Conservation (phyloP, 2,888 invertebrate species). For the Schizaphis graminum region DNA sequence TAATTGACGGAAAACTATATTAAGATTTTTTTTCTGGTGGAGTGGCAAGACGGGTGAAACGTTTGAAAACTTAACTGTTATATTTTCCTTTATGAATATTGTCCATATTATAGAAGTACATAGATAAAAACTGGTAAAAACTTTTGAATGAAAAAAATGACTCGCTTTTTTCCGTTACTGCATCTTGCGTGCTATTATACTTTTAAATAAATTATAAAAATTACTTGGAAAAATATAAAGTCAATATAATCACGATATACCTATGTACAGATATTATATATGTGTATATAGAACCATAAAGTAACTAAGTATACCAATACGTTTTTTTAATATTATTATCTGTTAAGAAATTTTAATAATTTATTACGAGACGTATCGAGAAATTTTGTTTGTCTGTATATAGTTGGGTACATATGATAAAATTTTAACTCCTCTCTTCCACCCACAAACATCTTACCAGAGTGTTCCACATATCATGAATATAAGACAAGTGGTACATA, state of each 20-base stretch:
- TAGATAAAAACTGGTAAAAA: neutral
- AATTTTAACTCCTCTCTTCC: neutral
- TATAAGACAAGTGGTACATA: neutral
- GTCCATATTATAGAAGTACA: neutral
- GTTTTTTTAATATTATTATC: neutral
- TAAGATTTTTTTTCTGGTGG: neutral
- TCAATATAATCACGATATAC: neutral
- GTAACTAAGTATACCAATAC: neutral
- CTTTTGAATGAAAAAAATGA: neutral
- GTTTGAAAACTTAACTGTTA: neutral
- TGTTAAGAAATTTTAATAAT: neutral
- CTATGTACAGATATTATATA: too few relatives aligned
- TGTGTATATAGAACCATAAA: neutral
- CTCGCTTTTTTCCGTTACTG: neutral
- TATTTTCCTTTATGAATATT: neutral
- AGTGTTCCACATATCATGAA: too few relatives aligned
- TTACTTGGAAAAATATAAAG: neutral
- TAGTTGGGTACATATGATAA: neutral
- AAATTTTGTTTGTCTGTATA: neutral
- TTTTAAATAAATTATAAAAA: neutral
- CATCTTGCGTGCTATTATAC: neutral
- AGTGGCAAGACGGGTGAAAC: neutral
- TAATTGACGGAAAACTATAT: neutral
- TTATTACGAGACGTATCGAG: neutral
- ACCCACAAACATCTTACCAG: too few relatives aligned